phyloP scores from a whole-genome alignment of 2,113 vertebrate genomes.

The Baryphthengus martii region DNA sequence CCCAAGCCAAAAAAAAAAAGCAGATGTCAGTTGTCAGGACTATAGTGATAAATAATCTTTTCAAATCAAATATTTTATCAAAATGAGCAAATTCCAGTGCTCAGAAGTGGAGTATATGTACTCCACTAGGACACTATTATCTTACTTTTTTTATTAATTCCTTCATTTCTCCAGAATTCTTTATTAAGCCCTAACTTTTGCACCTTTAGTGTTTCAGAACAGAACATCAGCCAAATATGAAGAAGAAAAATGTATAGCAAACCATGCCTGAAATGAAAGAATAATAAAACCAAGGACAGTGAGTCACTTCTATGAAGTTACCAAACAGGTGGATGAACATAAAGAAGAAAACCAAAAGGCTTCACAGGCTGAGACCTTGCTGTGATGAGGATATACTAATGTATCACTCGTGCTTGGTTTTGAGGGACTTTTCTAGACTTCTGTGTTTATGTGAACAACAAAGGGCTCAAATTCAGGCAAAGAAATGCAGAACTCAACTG shows the following conservation, averaged over 20 bases:
- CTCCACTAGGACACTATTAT: neutral
- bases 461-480: neutral
- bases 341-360: neutral
- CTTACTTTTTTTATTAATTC: neutral
- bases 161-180: neutral
- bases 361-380: neutral
- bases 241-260: neutral
- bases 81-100: neutral
- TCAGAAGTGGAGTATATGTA: neutral
- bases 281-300: neutral
- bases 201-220: neutral
- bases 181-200: neutral
- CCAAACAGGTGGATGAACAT: neutral
- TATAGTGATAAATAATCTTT: neutral
- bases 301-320: accelerated
- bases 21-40: neutral
- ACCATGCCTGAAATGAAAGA: neutral
- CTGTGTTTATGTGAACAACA: neutral
- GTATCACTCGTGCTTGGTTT: neutral
- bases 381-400: neutral
- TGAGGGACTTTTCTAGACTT: neutral
- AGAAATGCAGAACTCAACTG: neutral
- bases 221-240: neutral
- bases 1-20: neutral
- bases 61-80: neutral